Evolutionary conservation across 2,113 vertebrate genomes (phyloP).

Genomic region (Podarcis cretensis): DNA sequence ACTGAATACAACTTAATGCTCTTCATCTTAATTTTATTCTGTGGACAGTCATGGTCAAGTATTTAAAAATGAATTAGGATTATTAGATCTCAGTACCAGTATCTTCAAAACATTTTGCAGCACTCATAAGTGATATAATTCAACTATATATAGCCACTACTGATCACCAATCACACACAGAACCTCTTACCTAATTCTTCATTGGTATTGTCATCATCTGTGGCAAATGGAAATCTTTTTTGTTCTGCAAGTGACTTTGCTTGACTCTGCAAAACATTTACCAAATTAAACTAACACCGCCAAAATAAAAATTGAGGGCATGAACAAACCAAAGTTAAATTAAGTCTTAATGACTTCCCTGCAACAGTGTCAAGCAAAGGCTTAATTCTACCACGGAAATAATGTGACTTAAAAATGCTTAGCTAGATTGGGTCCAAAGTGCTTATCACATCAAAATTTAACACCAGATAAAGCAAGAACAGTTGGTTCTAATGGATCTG

Average conservation of each 20-base stretch:
- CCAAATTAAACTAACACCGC: conserved; percentile 26
- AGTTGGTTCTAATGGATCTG: not conserved
- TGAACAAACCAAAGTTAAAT: not conserved
- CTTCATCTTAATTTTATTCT: not conserved
- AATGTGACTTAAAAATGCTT: not conserved
- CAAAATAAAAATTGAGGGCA: conserved; percentile 33
- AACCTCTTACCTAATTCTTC: conserved; percentile 90
- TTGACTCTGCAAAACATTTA: conserved; percentile 84
- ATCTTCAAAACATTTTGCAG: conserved; percentile 25
- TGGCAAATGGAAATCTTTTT: conserved; percentile 93
- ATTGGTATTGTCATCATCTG: conserved; percentile 89
- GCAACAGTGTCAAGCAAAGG: no score
- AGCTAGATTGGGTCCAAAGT: not conserved
- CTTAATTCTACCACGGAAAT: no score
- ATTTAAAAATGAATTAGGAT: not conserved
- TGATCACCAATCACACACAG: conserved; percentile 20
- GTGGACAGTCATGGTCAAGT: not conserved
- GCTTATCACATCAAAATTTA: not conserved
- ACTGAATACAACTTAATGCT: not conserved
- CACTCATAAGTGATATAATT: not conserved
- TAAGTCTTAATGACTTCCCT: not conserved
- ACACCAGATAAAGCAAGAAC: not conserved
- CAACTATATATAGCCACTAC: not conserved
- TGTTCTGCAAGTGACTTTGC: conserved; percentile 93
- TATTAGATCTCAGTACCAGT: not conserved